phyloP scores from a whole-genome alignment of 2,888 invertebrate genomes.

The Sesamia inferens region DNA sequence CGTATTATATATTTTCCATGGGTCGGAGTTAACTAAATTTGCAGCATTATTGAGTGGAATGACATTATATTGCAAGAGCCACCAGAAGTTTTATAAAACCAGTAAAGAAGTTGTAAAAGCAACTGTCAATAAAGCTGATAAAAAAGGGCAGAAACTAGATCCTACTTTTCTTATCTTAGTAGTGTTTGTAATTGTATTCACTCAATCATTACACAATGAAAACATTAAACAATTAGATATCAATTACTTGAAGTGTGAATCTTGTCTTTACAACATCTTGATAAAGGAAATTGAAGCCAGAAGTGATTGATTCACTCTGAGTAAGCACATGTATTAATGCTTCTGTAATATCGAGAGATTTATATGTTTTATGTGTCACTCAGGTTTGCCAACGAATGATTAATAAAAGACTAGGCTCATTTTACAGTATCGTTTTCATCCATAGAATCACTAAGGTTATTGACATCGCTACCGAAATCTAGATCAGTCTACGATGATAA shows the following conservation, averaged over 20 bases:
- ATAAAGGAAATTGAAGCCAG: constrained; percentile 45
- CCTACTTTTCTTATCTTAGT: constrained; percentile 31
- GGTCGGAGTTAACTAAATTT: constrained; percentile 8
- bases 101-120: too few relatives aligned
- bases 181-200: constrained; percentile 29
- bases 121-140: background rate
- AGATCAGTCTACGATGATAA: background rate
- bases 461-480: constrained; percentile 16
- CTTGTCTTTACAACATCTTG: constrained; percentile 37
- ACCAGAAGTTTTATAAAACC: background rate
- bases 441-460: constrained; percentile 19
- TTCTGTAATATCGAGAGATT: constrained; percentile 22
- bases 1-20: constrained; percentile 3
- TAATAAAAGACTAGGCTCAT: constrained; percentile 10
- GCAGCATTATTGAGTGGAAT: background rate
- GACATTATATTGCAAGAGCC: background rate
- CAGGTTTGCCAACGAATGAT: background rate
- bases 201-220: constrained; percentile 40
- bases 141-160: constrained; percentile 1
- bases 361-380: constrained; percentile 34
- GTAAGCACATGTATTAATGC: constrained; percentile 37
- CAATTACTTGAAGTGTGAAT: constrained; percentile 42
- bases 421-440: constrained; percentile 28
- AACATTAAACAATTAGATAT: constrained; percentile 36
- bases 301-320: constrained; percentile 38